Evolutionary conservation across 2,888 invertebrate genomes (phyloP), one percentile per base, ranked within the genome.

Genomic region (Leucozona laternaria): DNA sequence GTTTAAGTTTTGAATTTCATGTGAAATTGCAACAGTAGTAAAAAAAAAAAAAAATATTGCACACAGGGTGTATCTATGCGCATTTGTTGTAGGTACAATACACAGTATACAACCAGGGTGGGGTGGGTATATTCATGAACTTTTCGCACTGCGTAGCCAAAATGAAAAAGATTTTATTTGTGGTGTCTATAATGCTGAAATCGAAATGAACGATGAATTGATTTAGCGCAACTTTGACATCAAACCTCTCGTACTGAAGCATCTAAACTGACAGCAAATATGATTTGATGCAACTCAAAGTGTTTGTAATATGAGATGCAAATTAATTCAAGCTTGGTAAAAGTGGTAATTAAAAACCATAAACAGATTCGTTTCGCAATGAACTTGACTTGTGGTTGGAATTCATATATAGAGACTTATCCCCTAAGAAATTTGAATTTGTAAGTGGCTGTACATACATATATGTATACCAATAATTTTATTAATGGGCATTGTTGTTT

Each of bases 1-100:
- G 73, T 70, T 71, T 62, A n/a, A 79, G 86, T 79, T 79, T 86
- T 78, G 48, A 82, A 79, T 86, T 82, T 86, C 86, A 86, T 86
- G 82, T 79, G 82, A 86, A 85, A 82, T 79, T 70, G 64, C 85
- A 73, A 48, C 72, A 80, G 79, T 48, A 17, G 4, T 20, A 11
- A n/a, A 17, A 17, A 0, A 5, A 3, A 45, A 0, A 48, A 8
- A 48, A 20, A 48, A 20, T 0, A 43, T 8, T 48, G 45, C 45
- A 20, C 20, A 20, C 10, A 10, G 45, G 17, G 15, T 15, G 53
- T 25, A 15, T 7, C 15, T 28, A 20, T 68, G 20, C 45, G 20
- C 34, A 20, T 53, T 53, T 28, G 13, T 25, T 64, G 10, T 11
- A 34, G 0, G 1, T 34, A 34, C 7, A 8, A 8, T 34, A 34